A percentile compares a stretch with the other conserved stretches of the same genome.
Conservation (phyloP, 2,113 vertebrate species). For the Uria lomvia region DNA sequence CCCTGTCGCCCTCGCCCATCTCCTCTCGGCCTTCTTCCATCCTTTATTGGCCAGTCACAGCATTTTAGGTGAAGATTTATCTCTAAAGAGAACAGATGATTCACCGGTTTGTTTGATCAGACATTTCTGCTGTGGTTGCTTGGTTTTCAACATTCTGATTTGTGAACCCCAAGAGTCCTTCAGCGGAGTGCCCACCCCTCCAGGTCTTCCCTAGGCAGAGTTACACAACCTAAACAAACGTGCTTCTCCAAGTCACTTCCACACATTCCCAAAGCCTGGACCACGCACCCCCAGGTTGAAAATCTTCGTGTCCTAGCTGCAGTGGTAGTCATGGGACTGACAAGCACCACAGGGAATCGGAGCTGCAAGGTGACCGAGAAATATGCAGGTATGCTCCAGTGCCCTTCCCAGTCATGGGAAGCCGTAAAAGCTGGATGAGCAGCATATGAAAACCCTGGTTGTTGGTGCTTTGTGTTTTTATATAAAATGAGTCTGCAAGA, state of each 20-base stretch:
- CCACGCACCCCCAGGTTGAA: background rate
- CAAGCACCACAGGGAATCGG: background rate
- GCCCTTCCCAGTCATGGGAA: background rate
- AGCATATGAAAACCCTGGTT: background rate
- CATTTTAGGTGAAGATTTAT: background rate
- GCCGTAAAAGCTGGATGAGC: background rate
- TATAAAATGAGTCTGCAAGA: background rate
- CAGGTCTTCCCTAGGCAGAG: accelerated
- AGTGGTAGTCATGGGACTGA: background rate
- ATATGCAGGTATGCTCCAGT: background rate
- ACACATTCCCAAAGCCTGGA: background rate
- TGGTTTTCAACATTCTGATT: background rate
- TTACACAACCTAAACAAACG: background rate
- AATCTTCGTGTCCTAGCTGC: background rate
- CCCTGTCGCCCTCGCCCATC: background rate
- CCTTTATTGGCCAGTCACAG: background rate
- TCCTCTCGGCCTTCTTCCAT: background rate
- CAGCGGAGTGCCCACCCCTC: background rate
- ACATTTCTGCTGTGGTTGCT: background rate
- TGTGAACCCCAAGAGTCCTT: background rate
- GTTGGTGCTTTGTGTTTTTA: background rate
- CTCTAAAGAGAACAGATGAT: background rate
- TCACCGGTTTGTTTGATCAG: background rate
- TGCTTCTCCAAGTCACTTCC: background rate
- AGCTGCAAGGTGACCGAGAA: background rate